Percentiles rank a stretch among this genome's conserved stretches.
These are phyloP conservation scores for Holacanthella duospinosa DNA, from an alignment of 2,888 invertebrate genomes.

Conservation along the genomic window DNA sequence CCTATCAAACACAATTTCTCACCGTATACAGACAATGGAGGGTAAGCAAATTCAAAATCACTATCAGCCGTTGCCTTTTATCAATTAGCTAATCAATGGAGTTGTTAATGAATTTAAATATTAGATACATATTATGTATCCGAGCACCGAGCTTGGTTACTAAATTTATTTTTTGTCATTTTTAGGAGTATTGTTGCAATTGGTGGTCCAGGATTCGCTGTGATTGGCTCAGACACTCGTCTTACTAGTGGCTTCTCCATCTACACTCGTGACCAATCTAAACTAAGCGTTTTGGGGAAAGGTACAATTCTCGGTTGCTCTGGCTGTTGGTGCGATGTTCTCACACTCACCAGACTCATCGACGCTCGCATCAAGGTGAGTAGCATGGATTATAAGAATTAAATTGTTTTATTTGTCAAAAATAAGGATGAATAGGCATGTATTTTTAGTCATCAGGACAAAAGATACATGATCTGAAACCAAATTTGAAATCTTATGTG, in stretches of 20 bases:
- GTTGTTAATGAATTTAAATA: not conserved
- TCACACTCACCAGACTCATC: conserved; percentile 75
- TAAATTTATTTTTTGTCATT: conserved; percentile 37
- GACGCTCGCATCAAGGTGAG: conserved; percentile 69
- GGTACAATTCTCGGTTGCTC: conserved; percentile 57
- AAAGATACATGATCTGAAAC: too few relatives aligned
- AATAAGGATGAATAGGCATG: not conserved
- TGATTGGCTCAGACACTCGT: conserved; percentile 91
- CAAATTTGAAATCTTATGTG: too few relatives aligned
- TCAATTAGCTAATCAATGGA: not conserved
- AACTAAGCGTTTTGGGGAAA: conserved; percentile 66
- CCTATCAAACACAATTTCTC: conserved; percentile 45
- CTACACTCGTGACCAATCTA: conserved; percentile 76
- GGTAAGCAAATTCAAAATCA: conserved; percentile 54
- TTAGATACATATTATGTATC: not conserved
- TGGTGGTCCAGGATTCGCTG: conserved; percentile 86
- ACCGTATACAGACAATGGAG: conserved; percentile 68
- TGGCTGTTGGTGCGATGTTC: conserved; percentile 95
- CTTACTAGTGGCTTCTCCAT: conserved; percentile 84
- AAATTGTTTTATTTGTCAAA: not conserved
- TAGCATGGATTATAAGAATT: not conserved
- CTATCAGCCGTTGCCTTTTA: too few relatives aligned
- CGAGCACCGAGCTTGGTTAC: not conserved
- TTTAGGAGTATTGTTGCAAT: conserved; percentile 84
- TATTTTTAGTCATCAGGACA: too few relatives aligned